These are phyloP conservation scores for Phortica magna DNA, from an alignment of 2,888 invertebrate species.

Conservation along the genomic window DNA sequence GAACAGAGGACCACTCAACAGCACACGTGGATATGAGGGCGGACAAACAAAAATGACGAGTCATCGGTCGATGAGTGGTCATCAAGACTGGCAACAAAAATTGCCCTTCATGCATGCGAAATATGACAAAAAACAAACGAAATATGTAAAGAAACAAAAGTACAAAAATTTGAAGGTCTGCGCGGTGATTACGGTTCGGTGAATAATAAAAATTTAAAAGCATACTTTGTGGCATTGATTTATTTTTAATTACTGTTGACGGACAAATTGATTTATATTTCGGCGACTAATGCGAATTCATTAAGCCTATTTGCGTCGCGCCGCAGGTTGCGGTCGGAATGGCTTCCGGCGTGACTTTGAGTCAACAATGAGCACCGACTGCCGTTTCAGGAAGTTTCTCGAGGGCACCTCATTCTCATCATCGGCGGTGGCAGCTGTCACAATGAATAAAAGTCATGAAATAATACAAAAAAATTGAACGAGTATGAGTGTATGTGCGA, in stretches of 20 bases:
- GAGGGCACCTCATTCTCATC: slow-evolving; percentile 92
- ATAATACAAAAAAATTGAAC: neutral
- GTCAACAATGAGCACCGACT: slow-evolving; percentile 90
- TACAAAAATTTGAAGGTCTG: neutral
- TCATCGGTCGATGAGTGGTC: slow-evolving; percentile 43
- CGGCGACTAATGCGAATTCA: neutral
- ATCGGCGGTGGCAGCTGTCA: slow-evolving; percentile 81
- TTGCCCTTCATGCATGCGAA: slow-evolving; percentile 45
- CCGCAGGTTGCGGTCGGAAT: slow-evolving; percentile 78
- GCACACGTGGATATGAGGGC: neutral
- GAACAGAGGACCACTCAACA: neutral
- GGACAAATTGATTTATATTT: neutral
- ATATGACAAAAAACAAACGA: slow-evolving; percentile 11
- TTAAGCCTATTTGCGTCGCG: slow-evolving; percentile 55
- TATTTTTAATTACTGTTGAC: slow-evolving; percentile 17
- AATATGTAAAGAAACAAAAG: neutral
- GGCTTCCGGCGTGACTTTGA: slow-evolving; percentile 89
- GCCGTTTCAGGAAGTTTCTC: slow-evolving; percentile 87
- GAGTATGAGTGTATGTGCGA: neutral
- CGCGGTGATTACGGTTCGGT: neutral
- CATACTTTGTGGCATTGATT: slow-evolving; percentile 50
- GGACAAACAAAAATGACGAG: slow-evolving; percentile 35
- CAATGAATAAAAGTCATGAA: slow-evolving; percentile 1
- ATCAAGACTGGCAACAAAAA: slow-evolving; percentile 44
- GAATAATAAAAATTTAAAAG: slow-evolving; percentile 44